A percentile compares a stretch with the other conserved stretches of the same genome.
phyloP scores from a whole-genome alignment of 1,140 invertebrate species.

The Drosophila bocki region DNA sequence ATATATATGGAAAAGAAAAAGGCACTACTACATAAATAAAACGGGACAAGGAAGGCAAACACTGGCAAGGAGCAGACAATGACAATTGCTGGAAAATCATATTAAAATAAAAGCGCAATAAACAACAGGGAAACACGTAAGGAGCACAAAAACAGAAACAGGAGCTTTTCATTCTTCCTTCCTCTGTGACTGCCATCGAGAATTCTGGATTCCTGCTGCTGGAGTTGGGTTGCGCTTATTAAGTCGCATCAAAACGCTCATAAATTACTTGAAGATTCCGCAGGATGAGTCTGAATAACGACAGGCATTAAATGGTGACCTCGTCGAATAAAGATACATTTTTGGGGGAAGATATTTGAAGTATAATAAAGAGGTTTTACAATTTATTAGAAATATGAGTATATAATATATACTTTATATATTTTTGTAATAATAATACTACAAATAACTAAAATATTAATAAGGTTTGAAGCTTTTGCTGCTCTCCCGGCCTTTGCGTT shows the following conservation, averaged over 20 bases:
- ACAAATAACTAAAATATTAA: no score
- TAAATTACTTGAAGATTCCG: slow-evolving; percentile 31
- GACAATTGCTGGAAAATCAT: slow-evolving; percentile 71
- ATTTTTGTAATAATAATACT: no score
- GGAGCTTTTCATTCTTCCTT: slow-evolving; percentile 6
- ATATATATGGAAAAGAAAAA: neutral
- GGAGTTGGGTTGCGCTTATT: slow-evolving; percentile 28
- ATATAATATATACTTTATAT: neutral
- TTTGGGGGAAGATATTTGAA: no score
- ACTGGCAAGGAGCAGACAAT: slow-evolving; percentile 36
- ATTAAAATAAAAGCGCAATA: slow-evolving; percentile 72
- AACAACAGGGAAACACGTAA: slow-evolving; percentile 32
- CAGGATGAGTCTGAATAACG: slow-evolving; percentile 26
- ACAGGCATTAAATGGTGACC: slow-evolving; percentile 13
- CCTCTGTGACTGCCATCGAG: neutral
- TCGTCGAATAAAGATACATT: slow-evolving; percentile 4
- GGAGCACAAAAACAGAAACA: neutral
- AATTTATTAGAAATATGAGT: neutral
- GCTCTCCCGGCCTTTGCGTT: no score
- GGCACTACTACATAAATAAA: slow-evolving; percentile 46
- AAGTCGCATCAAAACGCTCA: slow-evolving; percentile 47
- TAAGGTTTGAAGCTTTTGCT: no score
- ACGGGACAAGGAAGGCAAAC: slow-evolving; percentile 16
- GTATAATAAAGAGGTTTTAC: neutral
- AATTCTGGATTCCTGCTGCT: neutral